Conservation (phyloP, 1,140 invertebrate species). For the Drosophila sulfurigaster region DNA sequence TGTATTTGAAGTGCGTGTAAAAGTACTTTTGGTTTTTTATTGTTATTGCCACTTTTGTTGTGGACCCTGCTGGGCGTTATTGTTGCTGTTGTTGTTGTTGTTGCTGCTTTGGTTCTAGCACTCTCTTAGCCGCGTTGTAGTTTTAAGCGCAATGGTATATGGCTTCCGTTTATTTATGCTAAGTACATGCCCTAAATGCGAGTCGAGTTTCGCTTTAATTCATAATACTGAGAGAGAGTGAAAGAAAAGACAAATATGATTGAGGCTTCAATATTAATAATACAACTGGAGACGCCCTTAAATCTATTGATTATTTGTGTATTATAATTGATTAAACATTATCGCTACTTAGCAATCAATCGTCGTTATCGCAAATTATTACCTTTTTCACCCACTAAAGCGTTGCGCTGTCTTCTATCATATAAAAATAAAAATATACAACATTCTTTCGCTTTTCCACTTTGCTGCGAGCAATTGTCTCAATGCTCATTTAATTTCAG, state of each 20-base stretch:
- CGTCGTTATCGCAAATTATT: conserved; percentile 32
- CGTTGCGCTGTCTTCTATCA: conserved; percentile 43
- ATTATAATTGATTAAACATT: conserved; percentile 35
- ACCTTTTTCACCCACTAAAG: conserved; percentile 62
- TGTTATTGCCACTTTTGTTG: conserved; percentile 58
- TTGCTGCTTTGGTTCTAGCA: conserved; percentile 22
- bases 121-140: conserved; percentile 36
- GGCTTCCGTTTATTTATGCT: conserved; percentile 47
- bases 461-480: conserved; percentile 69
- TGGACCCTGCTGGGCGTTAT: conserved; percentile 3
- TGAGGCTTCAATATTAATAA: background rate
- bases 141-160: conserved; percentile 28
- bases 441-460: conserved; percentile 47
- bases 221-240: background rate
- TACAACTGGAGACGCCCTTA: background rate
- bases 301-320: conserved; percentile 13
- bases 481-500: conserved; percentile 69
- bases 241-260: conserved; percentile 8
- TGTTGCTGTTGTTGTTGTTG: conserved; percentile 10
- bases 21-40: conserved; percentile 58
- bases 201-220: background rate
- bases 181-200: conserved; percentile 34
- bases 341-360: conserved; percentile 42
- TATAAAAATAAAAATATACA: conserved; percentile 32
- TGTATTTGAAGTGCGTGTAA: conserved; percentile 77